Conservation (phyloP, 2,797 vertebrate genomes). For the Rhinatrema bivittatum region DNA sequence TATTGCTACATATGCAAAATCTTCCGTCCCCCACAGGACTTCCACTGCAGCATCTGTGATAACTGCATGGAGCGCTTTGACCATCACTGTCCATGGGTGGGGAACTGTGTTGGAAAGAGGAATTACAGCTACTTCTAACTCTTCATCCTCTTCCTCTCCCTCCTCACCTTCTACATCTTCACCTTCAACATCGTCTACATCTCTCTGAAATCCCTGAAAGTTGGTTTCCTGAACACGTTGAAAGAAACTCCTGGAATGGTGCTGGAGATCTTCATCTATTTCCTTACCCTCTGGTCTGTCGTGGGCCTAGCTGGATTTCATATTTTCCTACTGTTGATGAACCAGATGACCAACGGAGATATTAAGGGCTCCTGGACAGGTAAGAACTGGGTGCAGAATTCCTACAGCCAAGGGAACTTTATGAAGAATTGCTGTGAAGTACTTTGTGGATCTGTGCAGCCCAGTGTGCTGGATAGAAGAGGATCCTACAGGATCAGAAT, state of each 20-base stretch:
- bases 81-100: slow-evolving; percentile 98
- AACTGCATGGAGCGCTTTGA: slow-evolving; percentile 98
- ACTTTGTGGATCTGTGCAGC: slow-evolving; percentile 86
- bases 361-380: slow-evolving; percentile 98
- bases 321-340: too few relatives aligned
- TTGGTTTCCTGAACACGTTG: slow-evolving; percentile 88
- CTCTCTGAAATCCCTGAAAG: slow-evolving; percentile 87
- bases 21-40: slow-evolving; percentile 92
- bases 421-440: slow-evolving; percentile 98
- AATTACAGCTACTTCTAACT: slow-evolving; percentile 99
- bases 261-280: too few relatives aligned
- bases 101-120: slow-evolving; percentile 97
- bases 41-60: slow-evolving; percentile 98
- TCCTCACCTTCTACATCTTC: slow-evolving; percentile 98
- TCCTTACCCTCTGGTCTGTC: too few relatives aligned
- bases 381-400: slow-evolving; percentile 94
- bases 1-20: slow-evolving; percentile 99
- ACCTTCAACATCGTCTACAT: slow-evolving; percentile 95
- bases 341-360: too few relatives aligned
- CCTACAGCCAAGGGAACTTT: slow-evolving; percentile 92
- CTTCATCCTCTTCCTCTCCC: slow-evolving; percentile 93
- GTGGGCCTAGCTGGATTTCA: too few relatives aligned
- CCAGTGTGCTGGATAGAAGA: too few relatives aligned
- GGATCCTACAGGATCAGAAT: too few relatives aligned
- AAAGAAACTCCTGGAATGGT: slow-evolving; percentile 97